Conservation (phyloP, 1,140 invertebrate genomes). For the Drosophila busckii region DNA sequence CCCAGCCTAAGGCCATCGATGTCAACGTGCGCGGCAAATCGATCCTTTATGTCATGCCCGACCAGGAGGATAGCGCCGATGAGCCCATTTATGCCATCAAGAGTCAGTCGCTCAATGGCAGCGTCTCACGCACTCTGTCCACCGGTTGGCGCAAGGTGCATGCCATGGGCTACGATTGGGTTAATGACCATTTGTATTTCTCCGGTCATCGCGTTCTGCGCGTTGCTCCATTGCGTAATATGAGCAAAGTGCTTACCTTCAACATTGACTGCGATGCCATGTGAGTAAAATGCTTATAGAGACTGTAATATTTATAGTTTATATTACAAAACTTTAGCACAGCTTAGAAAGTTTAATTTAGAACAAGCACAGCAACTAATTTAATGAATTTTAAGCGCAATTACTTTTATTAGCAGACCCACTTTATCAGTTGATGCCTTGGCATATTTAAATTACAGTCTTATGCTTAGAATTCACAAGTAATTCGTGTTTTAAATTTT, state of each 20-base stretch:
- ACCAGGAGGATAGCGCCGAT: background rate
- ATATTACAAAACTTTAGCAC: no score
- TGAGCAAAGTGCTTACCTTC: conserved; percentile 49
- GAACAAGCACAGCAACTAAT: no score
- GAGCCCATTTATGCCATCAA: conserved; percentile 38
- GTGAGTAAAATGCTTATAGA: no score
- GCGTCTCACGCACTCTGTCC: conserved; percentile 60
- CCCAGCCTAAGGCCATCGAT: conserved; percentile 84
- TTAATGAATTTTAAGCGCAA: no score
- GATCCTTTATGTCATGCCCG: conserved; percentile 82
- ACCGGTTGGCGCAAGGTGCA: conserved; percentile 78
- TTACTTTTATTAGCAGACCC: no score
- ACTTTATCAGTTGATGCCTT: no score
- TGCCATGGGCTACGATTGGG: conserved; percentile 87
- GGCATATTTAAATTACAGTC: no score
- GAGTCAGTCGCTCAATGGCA: conserved; percentile 55
- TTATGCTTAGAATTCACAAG: no score
- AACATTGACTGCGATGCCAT: conserved; percentile 51
- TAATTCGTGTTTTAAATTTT: no score
- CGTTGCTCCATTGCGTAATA: conserved; percentile 56
- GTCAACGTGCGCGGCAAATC: conserved; percentile 83
- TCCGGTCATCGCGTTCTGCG: conserved; percentile 79
- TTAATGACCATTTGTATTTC: conserved; percentile 90
- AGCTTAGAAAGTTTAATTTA: no score
- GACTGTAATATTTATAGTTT: no score